These are phyloP conservation scores for Drosophila auraria DNA, from an alignment of 1,140 invertebrate species.

Conservation along the genomic window DNA sequence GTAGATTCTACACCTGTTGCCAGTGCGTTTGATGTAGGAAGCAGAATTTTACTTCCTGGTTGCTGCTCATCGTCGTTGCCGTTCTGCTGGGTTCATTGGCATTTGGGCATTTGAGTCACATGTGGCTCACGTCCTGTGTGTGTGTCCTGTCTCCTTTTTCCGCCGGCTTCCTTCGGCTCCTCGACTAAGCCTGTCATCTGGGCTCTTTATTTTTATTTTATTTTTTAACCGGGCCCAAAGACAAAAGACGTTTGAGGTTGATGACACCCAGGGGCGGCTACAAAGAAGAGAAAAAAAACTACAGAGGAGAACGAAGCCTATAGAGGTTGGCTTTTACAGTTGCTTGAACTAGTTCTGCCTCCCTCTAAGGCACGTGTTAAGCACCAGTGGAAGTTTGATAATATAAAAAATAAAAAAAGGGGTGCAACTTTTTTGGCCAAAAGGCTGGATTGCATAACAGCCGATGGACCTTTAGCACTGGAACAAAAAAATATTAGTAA, in stretches of 20 bases:
- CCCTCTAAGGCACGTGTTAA: conserved; percentile 45
- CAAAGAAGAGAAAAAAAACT: conserved; percentile 20
- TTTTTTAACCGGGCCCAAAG: conserved; percentile 60
- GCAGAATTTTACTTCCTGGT: conserved; percentile 73
- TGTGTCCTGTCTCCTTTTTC: conserved; percentile 33
- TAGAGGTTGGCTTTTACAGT: conserved; percentile 72
- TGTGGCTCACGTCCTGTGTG: conserved; percentile 71
- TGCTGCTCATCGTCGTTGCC: conserved; percentile 15
- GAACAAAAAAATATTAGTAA: not conserved
- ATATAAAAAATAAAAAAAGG: conserved; percentile 48
- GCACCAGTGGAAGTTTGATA: conserved; percentile 41
- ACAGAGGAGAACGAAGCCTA: conserved; percentile 39
- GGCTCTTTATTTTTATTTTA: conserved; percentile 40
- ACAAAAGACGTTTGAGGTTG: conserved; percentile 71
- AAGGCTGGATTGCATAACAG: conserved; percentile 71
- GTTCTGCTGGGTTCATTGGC: conserved; percentile 67
- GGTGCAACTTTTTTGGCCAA: conserved; percentile 56
- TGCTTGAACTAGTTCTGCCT: conserved; percentile 78
- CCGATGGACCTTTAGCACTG: conserved; percentile 27
- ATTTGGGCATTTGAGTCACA: conserved; percentile 67
- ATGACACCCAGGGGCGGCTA: conserved; percentile 63
- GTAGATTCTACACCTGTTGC: conserved; percentile 58
- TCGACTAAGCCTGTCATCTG: conserved; percentile 72
- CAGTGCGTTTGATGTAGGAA: conserved; percentile 40
- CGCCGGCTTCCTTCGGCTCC: conserved; percentile 23